Evolutionary conservation across 2,797 vertebrate species (phyloP).

Genomic region (Molossus alvarezi): DNA sequence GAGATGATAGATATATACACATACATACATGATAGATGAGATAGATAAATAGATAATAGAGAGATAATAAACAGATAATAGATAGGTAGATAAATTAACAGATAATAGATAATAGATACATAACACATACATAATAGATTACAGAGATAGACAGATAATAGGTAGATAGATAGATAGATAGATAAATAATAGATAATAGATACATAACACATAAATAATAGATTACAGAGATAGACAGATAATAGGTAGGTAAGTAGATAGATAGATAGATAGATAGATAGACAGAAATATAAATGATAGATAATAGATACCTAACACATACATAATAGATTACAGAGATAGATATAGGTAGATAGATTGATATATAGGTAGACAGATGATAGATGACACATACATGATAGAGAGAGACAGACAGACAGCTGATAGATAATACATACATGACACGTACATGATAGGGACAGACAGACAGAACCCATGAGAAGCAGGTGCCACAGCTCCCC

Average conservation of each 20-base stretch:
- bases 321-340: not conserved
- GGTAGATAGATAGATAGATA: not conserved
- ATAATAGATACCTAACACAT: not conserved
- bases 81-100: not conserved
- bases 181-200: too few relatives aligned
- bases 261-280: not conserved
- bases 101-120: not conserved
- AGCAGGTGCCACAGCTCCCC: fast-evolving
- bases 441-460: not conserved
- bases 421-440: not conserved
- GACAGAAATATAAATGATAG: not conserved
- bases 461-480: not conserved
- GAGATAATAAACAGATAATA: too few relatives aligned
- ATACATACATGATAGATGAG: not conserved
- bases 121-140: not conserved
- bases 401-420: not conserved
- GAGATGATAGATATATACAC: not conserved
- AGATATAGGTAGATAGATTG: not conserved
- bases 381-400: too few relatives aligned
- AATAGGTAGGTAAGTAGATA: too few relatives aligned
- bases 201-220: not conserved
- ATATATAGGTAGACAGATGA: not conserved
- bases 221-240: not conserved
- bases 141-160: not conserved
- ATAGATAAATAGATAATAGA: not conserved